Conservation (phyloP, 53 echinoderm and acorn worm genomes). For the Astropecten irregularis region DNA sequence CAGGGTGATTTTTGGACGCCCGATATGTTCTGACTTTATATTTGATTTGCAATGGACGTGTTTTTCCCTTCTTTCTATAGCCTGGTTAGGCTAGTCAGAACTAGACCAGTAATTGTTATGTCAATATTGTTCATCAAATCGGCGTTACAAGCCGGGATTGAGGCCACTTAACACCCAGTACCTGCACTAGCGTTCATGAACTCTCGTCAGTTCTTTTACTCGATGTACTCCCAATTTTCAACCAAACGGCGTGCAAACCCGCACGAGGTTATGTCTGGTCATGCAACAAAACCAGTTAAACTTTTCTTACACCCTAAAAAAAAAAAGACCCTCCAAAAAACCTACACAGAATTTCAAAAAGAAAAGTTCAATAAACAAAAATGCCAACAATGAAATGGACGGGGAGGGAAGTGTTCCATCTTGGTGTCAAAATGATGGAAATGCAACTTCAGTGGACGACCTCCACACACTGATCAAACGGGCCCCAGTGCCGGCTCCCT, state of each 20-base stretch:
- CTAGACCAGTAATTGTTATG: too few species aligned
- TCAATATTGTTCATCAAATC: background rate
- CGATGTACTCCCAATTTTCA: background rate
- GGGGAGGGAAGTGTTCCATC: constrained; percentile 44
- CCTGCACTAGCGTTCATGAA: constrained; percentile 22
- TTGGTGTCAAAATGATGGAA: constrained; percentile 47
- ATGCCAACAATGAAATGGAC: constrained; percentile 10
- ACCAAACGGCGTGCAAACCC: background rate
- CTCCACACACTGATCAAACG: constrained; percentile 2
- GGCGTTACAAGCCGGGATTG: background rate
- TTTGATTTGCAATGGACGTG: too few species aligned
- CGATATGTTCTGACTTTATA: too few species aligned
- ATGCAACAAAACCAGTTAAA: background rate
- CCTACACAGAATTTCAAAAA: too few species aligned
- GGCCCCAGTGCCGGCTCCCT: background rate
- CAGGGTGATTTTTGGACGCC: too few species aligned
- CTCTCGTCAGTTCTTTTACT: background rate
- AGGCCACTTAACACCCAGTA: background rate
- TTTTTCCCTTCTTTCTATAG: too few species aligned
- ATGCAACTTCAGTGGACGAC: background rate
- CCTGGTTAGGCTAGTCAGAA: too few species aligned
- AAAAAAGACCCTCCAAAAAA: too few species aligned
- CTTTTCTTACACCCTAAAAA: too few species aligned
- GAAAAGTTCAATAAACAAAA: background rate
- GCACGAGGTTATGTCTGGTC: constrained; percentile 17